phyloP scores from a whole-genome alignment of 2,797 vertebrate species.

The Lagodon rhomboides region DNA sequence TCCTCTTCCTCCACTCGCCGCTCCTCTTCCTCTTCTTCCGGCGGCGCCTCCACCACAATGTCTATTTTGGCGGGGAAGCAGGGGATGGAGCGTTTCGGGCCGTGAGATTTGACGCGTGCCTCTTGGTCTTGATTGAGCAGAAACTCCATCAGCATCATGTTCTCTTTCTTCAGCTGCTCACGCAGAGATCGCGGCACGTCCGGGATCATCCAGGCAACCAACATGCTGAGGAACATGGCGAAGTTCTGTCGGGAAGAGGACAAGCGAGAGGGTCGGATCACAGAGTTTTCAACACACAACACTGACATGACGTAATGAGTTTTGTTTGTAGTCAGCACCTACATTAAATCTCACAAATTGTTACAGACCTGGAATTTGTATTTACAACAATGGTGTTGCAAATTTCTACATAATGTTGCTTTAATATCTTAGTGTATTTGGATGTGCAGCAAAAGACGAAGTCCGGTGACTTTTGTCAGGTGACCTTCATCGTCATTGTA shows the following conservation, averaged over 20 bases:
- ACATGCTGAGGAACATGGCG: constrained; percentile 97
- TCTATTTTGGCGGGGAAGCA: constrained; percentile 57
- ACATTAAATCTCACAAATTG: too few species aligned
- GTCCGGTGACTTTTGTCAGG: too few species aligned
- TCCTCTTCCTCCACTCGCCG: constrained; percentile 31
- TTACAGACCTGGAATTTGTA: too few species aligned
- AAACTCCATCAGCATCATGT: constrained; percentile 92
- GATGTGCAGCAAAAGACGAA: too few species aligned
- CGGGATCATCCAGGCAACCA: constrained; percentile 98
- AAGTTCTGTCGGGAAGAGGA: constrained; percentile 88
- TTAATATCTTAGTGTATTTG: too few species aligned
- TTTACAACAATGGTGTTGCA: too few species aligned
- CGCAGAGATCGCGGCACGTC: constrained; percentile 95
- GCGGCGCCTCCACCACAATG: constrained; percentile 73
- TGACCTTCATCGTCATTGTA: too few species aligned
- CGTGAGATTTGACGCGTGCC: constrained; percentile 76
- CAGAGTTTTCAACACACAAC: too few species aligned
- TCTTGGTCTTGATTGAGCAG: constrained; percentile 93
- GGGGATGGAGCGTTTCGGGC: constrained; percentile 65
- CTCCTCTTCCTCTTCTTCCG: constrained; percentile 42
- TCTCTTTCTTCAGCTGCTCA: constrained; percentile 95
- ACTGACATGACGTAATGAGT: too few species aligned
- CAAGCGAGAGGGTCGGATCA: neutral
- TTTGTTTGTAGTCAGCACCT: too few species aligned
- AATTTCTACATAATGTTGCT: too few species aligned